Evolutionary conservation across 1,140 invertebrate genomes (phyloP).

Genomic region (Drepana arcuata): DNA sequence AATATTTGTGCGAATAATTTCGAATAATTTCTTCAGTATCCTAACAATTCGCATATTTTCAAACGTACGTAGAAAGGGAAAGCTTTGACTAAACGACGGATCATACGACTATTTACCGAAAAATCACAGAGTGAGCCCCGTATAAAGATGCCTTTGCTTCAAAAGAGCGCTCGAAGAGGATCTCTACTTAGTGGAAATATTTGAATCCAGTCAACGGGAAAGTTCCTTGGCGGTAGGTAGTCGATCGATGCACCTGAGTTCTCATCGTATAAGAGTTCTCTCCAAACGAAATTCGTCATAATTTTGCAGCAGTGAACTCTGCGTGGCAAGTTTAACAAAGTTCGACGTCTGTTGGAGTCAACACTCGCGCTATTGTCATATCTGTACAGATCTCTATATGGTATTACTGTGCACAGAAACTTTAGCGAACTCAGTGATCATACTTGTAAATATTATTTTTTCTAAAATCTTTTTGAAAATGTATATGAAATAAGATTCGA

Average conservation of each 20-base stretch:
- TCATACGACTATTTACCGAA: conserved; percentile 13
- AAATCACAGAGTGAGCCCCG: conserved; percentile 22
- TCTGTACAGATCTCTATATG: too few relatives aligned
- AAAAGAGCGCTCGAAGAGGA: conserved; percentile 31
- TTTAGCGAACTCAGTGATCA: too few relatives aligned
- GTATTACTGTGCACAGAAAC: too few relatives aligned
- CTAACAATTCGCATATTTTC: too few relatives aligned
- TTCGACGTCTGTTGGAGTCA: conserved; percentile 24
- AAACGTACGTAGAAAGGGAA: too few relatives aligned
- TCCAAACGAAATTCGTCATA: conserved; percentile 38
- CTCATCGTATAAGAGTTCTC: conserved; percentile 22
- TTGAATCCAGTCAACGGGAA: conserved; percentile 41
- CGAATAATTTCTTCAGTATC: too few relatives aligned
- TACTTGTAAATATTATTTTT: too few relatives aligned
- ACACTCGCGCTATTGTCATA: conserved; percentile 18
- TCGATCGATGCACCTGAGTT: conserved; percentile 34
- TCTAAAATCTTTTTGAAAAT: too few relatives aligned
- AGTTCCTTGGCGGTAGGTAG: conserved; percentile 17
- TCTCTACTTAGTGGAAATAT: conserved; percentile 51
- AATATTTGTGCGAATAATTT: too few relatives aligned
- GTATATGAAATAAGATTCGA: too few relatives aligned
- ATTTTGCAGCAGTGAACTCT: conserved; percentile 25
- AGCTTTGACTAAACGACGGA: conserved; percentile 4
- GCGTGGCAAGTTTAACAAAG: conserved; percentile 22
- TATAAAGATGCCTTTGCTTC: conserved; percentile 26